These are phyloP conservation scores for Lasioglossum morio DNA, from an alignment of 2,888 invertebrate species.

Conservation along the genomic window DNA sequence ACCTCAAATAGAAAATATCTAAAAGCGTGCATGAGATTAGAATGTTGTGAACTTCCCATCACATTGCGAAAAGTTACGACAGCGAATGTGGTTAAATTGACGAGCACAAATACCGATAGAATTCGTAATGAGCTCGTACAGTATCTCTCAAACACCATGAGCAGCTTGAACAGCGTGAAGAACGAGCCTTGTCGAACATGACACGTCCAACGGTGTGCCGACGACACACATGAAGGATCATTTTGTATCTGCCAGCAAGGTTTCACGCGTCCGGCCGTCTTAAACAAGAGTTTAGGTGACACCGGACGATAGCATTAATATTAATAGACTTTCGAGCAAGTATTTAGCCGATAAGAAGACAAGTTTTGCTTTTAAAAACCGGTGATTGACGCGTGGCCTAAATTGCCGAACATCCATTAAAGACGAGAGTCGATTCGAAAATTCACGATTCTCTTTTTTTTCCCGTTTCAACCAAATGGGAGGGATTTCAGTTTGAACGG, in stretches of 20 bases:
- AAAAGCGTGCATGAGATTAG: no score
- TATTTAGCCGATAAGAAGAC: constrained; percentile 41
- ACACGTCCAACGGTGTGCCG: not conserved
- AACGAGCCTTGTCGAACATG: constrained; percentile 1
- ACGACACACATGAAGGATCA: constrained; percentile 2
- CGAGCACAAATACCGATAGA: not conserved
- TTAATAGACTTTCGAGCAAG: constrained; percentile 35
- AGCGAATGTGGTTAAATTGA: not conserved
- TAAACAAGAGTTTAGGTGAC: not conserved
- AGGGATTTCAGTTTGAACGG: not conserved
- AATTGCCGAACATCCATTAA: constrained; percentile 37
- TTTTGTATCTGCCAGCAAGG: not conserved
- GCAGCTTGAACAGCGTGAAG: not conserved
- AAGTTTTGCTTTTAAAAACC: constrained; percentile 47
- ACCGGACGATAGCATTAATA: constrained; percentile 41
- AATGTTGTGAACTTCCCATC: no score
- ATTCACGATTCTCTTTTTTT: constrained; percentile 11
- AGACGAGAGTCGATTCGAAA: constrained; percentile 10
- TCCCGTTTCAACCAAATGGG: not conserved
- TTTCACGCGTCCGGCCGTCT: not conserved
- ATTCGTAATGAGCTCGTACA: not conserved
- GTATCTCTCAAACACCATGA: not conserved
- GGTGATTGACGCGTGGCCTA: constrained; percentile 33
- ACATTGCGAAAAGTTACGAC: no score
- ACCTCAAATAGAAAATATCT: no score